Evolutionary conservation across 2,113 vertebrate species (phyloP), one percentile per base, ranked within the genome.

Genomic region (Halcyon malimbica): DNA sequence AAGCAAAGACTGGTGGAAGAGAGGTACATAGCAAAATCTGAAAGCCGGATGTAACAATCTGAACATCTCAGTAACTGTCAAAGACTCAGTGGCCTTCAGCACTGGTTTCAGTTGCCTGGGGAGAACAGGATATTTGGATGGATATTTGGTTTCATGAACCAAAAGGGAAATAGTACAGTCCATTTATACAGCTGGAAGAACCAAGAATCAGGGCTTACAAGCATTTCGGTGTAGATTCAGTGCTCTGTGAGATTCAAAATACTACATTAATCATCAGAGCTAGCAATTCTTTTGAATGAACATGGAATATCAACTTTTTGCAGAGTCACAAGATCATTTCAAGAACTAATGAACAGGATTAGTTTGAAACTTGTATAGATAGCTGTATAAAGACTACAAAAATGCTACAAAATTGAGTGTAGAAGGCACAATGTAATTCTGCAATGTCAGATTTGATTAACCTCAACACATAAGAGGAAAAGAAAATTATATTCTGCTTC

Each of bases 161-260:
- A 5, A 3, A 76, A 5, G 3, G 23, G 42, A 75, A 81, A 76
- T 0, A 37, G 7, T 1, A 0, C 19, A 59, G 25, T 51, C 25
- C 19, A 42, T 54, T 63, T 37, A 21, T 4, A 70, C 12, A 41
- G 26, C 26, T 46, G 11, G 5, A 63, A 2, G 10, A 95, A 44
- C 5, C 3, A 60, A 59, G 18, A 11, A 35, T 28, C 18, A 65
- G 28, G 10, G 5, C 9, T 89, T 29, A 31, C 19, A 42, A 14
- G 10, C 31, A 10, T 46, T 93, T 33, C 31, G 33, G 8, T 8
- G 24, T 10, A 84, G 42, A 64, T 33, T 68, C 46, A 29, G 4
- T 51, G 35, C 7, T 35, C 21, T 18, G 3, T 1, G 28, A 59
- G 23, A 51, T 54, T 82, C 11, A 71, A 59, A 70, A 41, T 1